Conservation (phyloP, 2,888 invertebrate species). For the Neria commutata region DNA sequence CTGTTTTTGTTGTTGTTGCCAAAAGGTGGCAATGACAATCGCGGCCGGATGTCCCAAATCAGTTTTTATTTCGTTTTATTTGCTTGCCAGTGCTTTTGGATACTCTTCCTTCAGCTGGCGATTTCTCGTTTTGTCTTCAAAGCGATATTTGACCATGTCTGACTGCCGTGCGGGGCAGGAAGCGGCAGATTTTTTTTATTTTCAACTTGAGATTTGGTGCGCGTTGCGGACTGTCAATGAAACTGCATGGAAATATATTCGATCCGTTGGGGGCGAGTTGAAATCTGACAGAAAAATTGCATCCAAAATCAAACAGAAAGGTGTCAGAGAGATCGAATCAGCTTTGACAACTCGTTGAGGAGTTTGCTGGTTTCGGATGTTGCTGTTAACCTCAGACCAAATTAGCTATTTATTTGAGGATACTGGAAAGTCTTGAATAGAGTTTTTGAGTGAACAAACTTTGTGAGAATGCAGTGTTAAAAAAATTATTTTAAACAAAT, state of each 20-base stretch:
- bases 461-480: background rate
- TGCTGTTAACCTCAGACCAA: too few species aligned
- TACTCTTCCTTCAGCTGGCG: background rate
- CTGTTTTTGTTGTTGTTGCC: conserved; percentile 36
- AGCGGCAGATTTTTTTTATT: background rate
- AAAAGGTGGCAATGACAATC: conserved; percentile 58
- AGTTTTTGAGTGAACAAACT: background rate
- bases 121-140: background rate
- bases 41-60: conserved; percentile 62
- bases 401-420: too few species aligned
- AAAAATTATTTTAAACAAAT: background rate
- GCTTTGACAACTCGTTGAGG: conserved; percentile 36
- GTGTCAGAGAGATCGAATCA: conserved; percentile 41
- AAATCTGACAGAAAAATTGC: background rate
- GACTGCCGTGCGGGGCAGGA: background rate
- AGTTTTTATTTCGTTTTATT: conserved; percentile 48
- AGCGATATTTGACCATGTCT: background rate
- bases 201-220: background rate
- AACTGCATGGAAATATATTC: background rate
- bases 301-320: background rate
- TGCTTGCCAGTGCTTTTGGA: background rate
- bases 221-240: background rate
- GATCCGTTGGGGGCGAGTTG: background rate
- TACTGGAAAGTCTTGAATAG: too few species aligned
- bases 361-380: too few species aligned